A percentile compares a stretch with the other conserved stretches of the same genome.
These are phyloP conservation scores for Poeciliopsis gracilis DNA, from an alignment of 2,797 vertebrate species.

Conservation along the genomic window DNA sequence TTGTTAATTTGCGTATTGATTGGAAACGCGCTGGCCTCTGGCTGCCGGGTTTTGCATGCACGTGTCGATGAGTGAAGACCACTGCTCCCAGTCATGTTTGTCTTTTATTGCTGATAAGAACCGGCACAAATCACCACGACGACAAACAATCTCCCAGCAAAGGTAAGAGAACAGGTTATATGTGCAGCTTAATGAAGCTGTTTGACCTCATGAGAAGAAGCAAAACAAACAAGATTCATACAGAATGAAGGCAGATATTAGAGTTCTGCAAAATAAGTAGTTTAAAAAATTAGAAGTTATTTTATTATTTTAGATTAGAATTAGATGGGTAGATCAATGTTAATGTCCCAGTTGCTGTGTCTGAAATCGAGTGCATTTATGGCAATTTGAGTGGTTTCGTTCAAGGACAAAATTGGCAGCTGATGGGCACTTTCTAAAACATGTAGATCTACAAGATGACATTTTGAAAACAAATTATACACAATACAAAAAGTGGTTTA, in stretches of 20 bases:
- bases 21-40: conserved; percentile 45
- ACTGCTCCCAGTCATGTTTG: conserved; percentile 41
- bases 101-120: conserved; percentile 39
- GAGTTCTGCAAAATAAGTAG: not conserved
- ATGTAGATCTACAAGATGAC: not conserved
- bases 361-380: not conserved
- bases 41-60: conserved; percentile 22
- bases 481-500: not conserved
- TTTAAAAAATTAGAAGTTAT: not conserved
- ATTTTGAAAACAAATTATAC: not conserved
- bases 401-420: not conserved
- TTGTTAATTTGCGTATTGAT: conserved; percentile 70
- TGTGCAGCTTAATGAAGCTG: not conserved
- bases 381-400: not conserved
- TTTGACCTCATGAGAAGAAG: not conserved
- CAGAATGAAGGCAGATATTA: not conserved
- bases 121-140: conserved; percentile 39
- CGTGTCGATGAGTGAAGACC: conserved; percentile 11
- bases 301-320: not conserved
- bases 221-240: not conserved
- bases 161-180: not conserved
- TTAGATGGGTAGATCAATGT: not conserved
- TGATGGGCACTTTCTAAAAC: not conserved
- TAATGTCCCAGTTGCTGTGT: not conserved
- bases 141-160: conserved; percentile 42